These are phyloP conservation scores for Gadopsis bispinosus DNA, from an alignment of 2,797 vertebrate species.

Conservation along the genomic window DNA sequence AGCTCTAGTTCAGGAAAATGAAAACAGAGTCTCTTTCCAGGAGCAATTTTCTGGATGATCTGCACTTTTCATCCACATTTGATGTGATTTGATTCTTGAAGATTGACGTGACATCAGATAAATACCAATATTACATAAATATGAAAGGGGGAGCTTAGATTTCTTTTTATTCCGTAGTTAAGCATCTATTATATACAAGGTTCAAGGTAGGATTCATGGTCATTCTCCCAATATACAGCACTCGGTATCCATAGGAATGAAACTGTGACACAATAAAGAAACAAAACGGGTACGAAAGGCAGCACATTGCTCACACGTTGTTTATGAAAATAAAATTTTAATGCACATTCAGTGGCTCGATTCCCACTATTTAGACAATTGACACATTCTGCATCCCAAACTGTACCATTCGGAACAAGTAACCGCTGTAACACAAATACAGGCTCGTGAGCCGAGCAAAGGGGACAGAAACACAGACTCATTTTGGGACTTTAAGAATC, in stretches of 20 bases:
- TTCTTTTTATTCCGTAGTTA: background rate
- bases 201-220: background rate
- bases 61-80: background rate
- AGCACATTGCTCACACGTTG: background rate
- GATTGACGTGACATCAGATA: conserved; percentile 5
- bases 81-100: background rate
- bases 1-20: background rate
- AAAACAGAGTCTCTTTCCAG: background rate
- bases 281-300: background rate
- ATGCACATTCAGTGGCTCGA: background rate
- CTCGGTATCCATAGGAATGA: background rate
- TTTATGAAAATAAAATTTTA: background rate
- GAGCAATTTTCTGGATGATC: background rate
- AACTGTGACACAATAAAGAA: background rate
- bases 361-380: background rate
- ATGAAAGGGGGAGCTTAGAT: background rate
- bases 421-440: no score
- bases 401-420: no score
- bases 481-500: no score
- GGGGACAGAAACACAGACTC: no score
- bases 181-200: background rate
- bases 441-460: no score
- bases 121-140: background rate
- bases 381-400: background rate
- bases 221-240: background rate